Base-by-base conservation (phyloP, 2,888 invertebrate species). In the Napeogenes inachia region DNA sequence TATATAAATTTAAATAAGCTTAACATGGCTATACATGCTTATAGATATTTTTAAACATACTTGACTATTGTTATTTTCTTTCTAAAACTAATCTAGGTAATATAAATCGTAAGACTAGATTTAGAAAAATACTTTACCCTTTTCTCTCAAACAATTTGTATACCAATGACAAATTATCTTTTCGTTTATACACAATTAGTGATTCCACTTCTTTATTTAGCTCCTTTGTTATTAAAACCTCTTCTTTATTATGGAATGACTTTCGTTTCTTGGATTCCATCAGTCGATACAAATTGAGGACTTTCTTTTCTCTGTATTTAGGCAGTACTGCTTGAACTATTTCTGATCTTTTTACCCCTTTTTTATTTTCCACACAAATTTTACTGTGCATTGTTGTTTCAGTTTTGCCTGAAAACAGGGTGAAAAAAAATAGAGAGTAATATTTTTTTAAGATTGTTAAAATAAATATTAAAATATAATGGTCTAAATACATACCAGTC, bases 301-400 rank as follows among this genome's bases (percentile, higher is more conserved):
- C 59, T 56, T 77, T 83, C 57, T 80, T 85, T 69, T 89, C 87
- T n/a, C 80, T 75, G 60, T 81, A 89, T 38, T 79, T 80, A 0
- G 89, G 89, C 2, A 89, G 70, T 0, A 85, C 75, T 13, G 82
- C 77, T 47, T 87, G 84, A 46, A 83, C 77, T 56, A 83, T 78
- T 62, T 87, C 88, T 0, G 85, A 82, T 58, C 84, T 86, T 46
- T 76, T 80, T 2, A 80, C 77, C 0, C 82, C 79, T 0, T 75
- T 73, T 0, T 72, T 68, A 30, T 82, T 83, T 66, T 80, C 77
- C 0, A 84, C 82, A 0, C 70, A 70, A 1, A 78, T 80, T 65
- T 85, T 87, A 12, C 80, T 79, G 81, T 84, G 87, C 5, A 89
- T 76, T 33, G 82, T 80, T 30, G 83, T 82, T 71, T 87, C 88